phyloP scores from a whole-genome alignment of 2,888 invertebrate genomes.

The Deilephila porcellus region DNA sequence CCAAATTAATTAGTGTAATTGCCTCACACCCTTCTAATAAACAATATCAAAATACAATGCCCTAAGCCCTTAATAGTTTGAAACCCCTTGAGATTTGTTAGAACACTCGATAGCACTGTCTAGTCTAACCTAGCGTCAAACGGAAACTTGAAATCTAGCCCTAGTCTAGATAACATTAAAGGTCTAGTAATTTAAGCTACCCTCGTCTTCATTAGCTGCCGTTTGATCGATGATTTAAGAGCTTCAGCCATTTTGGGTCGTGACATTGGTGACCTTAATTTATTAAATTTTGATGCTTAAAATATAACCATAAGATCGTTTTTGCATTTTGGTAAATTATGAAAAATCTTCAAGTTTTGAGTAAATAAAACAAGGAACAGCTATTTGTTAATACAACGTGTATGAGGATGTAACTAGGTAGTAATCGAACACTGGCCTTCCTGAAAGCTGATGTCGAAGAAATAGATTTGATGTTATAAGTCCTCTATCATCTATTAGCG shows the following conservation, averaged over 20 bases:
- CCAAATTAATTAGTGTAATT: too few species aligned
- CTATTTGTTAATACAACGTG: too few species aligned
- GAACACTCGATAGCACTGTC: background rate
- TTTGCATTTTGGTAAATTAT: too few species aligned
- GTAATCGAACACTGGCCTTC: too few species aligned
- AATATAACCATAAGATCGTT: background rate
- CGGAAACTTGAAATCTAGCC: background rate
- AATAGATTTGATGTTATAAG: too few species aligned
- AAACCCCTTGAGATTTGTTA: background rate
- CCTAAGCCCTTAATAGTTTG: background rate
- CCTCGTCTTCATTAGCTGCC: conserved; percentile 18
- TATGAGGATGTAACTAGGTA: too few species aligned
- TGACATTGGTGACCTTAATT: background rate
- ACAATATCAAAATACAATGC: background rate
- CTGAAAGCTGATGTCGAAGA: too few species aligned
- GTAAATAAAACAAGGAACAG: too few species aligned
- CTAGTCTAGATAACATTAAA: background rate
- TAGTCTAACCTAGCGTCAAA: background rate
- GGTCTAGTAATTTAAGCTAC: conserved; percentile 13
- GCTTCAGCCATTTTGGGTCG: background rate
- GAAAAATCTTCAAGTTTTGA: too few species aligned
- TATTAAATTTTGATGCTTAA: background rate
- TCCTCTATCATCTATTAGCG: too few species aligned
- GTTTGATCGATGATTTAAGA: conserved; percentile 17
- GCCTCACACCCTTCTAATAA: too few species aligned